phyloP scores from a whole-genome alignment of 2,797 vertebrate species.

The Buphagus erythrorhynchus region DNA sequence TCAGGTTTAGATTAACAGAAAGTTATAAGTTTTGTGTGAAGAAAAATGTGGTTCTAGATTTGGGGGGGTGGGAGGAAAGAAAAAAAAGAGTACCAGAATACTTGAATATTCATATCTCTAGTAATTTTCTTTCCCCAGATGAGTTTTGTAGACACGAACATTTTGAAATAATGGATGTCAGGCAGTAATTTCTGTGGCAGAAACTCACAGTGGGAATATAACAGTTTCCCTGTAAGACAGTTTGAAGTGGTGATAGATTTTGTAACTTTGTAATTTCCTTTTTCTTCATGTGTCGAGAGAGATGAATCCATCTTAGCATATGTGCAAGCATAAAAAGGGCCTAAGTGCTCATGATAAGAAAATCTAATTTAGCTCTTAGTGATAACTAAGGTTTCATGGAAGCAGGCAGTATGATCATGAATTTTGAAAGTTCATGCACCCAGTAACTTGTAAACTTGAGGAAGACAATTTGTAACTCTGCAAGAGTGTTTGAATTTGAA shows the following conservation, averaged over 20 bases:
- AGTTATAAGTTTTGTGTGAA: not conserved
- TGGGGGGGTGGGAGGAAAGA: fast-evolving
- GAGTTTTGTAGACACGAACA: not conserved
- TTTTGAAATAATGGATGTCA: not conserved
- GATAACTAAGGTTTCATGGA: not conserved
- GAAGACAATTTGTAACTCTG: not conserved
- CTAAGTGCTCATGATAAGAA: not conserved
- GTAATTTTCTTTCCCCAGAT: not conserved
- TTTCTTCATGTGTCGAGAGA: not conserved
- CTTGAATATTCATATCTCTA: not conserved
- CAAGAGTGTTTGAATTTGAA: not conserved
- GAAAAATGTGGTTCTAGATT: not conserved
- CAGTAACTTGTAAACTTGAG: not conserved
- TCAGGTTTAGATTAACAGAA: not conserved
- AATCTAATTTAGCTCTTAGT: not conserved
- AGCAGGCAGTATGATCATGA: not conserved
- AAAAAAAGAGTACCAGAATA: not conserved
- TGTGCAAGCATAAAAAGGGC: not conserved
- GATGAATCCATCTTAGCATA: not conserved
- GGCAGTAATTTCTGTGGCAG: not conserved
- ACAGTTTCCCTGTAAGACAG: not conserved
- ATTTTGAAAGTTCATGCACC: not conserved
- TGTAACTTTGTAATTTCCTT: not conserved
- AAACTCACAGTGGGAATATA: not conserved
- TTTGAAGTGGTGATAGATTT: not conserved